phyloP scores from a whole-genome alignment of 2,113 vertebrate species.

The Varanus komodoensis region DNA sequence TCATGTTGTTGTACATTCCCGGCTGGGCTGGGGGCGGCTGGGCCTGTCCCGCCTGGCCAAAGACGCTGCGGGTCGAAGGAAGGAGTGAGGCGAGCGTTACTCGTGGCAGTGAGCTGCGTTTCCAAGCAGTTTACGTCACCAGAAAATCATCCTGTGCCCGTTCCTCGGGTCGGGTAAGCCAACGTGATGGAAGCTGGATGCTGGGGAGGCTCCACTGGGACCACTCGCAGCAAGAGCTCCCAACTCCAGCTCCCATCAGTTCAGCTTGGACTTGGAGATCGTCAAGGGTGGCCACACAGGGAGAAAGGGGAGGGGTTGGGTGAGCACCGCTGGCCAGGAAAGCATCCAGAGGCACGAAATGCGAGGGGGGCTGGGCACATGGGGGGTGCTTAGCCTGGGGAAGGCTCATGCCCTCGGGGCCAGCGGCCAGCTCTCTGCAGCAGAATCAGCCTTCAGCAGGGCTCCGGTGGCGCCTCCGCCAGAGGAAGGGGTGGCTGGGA shows the following conservation, averaged over 20 bases:
- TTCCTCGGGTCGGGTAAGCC: neutral
- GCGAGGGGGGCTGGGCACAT: neutral
- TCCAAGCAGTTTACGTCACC: no score
- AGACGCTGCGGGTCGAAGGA: conserved; percentile 81
- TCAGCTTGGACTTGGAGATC: neutral
- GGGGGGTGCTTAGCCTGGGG: neutral
- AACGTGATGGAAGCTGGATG: neutral
- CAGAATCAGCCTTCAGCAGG: no score
- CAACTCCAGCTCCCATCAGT: neutral
- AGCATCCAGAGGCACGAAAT: neutral
- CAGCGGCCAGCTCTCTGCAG: neutral
- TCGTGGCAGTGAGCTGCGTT: conserved; percentile 4
- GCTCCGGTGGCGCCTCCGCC: no score
- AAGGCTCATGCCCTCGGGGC: no score
- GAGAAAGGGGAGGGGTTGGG: no score
- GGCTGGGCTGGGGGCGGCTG: conserved; percentile 83
- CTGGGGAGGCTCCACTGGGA: neutral
- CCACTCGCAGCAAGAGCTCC: neutral
- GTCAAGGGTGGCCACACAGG: no score
- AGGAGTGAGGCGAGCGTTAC: conserved; percentile 49
- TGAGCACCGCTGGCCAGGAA: neutral
- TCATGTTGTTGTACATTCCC: conserved; percentile 98
- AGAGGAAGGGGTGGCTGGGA: no score
- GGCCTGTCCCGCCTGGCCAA: conserved; percentile 84
- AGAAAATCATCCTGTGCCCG: no score